A percentile compares a stretch with the other conserved stretches of the same genome.
These are phyloP conservation scores for Phenganax subtilis DNA, from an alignment of 92 coral and sea anemone genomes.

Conservation along the genomic window DNA sequence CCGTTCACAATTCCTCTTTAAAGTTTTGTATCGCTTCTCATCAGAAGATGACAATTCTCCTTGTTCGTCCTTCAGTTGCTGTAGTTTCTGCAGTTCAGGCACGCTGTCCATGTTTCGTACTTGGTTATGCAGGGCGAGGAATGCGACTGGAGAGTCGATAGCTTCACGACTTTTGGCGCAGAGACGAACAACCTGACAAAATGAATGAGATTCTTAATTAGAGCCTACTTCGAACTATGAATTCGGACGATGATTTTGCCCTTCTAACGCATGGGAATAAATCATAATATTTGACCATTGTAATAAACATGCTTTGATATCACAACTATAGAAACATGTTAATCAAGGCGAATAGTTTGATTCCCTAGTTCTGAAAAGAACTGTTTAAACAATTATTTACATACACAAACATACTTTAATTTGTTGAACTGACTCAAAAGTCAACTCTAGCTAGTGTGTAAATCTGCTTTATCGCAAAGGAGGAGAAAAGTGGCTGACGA, in stretches of 20 bases:
- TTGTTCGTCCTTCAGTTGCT: constrained; percentile 95
- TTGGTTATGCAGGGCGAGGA: constrained; percentile 97
- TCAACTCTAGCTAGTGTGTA: too few species aligned
- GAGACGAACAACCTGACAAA: constrained; percentile 80
- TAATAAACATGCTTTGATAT: too few species aligned
- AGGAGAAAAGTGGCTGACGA: too few species aligned
- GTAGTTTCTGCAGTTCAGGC: constrained; percentile 96
- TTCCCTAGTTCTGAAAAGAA: too few species aligned
- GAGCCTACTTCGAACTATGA: background rate
- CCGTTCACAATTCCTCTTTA: constrained; percentile 96
- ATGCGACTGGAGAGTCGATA: constrained; percentile 95
- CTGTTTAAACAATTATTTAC: too few species aligned
- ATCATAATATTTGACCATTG: background rate
- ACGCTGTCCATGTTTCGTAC: constrained; percentile 99
- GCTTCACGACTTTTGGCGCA: constrained; percentile 99
- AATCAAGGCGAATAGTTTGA: too few species aligned
- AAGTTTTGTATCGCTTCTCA: constrained; percentile 94
- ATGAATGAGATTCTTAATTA: background rate
- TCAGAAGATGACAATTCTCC: constrained; percentile 98
- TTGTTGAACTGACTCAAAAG: too few species aligned
- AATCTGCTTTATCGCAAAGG: too few species aligned
- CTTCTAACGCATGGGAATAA: too few species aligned
- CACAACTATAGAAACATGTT: too few species aligned
- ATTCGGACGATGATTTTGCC: background rate
- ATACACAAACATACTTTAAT: too few species aligned